Conservation (phyloP, 2,113 vertebrate genomes). For the Notothenia rossii region DNA sequence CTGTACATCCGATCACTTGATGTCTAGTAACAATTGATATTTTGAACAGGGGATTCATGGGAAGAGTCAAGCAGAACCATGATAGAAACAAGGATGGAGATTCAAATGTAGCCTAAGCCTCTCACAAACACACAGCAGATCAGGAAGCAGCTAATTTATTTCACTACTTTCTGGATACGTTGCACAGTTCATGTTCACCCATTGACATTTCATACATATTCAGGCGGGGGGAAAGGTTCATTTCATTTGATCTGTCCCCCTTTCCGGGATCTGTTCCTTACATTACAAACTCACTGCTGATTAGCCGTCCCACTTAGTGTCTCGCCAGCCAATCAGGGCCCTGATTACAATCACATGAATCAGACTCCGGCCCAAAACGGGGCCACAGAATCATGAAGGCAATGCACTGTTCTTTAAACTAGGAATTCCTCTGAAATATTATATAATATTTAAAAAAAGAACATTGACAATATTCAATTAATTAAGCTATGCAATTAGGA, state of each 20-base stretch:
- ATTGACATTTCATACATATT: constrained; percentile 75
- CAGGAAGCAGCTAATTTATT: constrained; percentile 92
- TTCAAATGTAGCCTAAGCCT: not conserved
- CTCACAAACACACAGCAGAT: constrained; percentile 42
- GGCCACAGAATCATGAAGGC: constrained; percentile 81
- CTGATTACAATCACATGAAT: constrained; percentile 79
- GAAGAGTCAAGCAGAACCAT: no score
- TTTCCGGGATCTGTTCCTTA: constrained; percentile 21
- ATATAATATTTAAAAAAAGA: constrained; percentile 74
- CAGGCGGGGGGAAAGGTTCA: constrained; percentile 41
- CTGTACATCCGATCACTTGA: no score
- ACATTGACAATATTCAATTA: constrained; percentile 81
- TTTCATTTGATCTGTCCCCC: constrained; percentile 33
- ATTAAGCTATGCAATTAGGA: constrained; percentile 64
- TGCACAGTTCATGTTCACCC: constrained; percentile 76
- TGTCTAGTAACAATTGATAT: no score
- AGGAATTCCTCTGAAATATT: constrained; percentile 79
- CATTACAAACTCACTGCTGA: constrained; percentile 66
- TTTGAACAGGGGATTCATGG: no score
- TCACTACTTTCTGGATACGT: constrained; percentile 84
- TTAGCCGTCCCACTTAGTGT: constrained; percentile 38
- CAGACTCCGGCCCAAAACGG: constrained; percentile 77
- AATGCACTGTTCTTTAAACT: constrained; percentile 83
- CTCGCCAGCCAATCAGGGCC: constrained; percentile 64
- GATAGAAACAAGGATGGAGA: no score